Evolutionary conservation across 2,888 invertebrate species (phyloP), one percentile per base, ranked within the genome.

Genomic region (Sinohyriopsis cumingii): DNA sequence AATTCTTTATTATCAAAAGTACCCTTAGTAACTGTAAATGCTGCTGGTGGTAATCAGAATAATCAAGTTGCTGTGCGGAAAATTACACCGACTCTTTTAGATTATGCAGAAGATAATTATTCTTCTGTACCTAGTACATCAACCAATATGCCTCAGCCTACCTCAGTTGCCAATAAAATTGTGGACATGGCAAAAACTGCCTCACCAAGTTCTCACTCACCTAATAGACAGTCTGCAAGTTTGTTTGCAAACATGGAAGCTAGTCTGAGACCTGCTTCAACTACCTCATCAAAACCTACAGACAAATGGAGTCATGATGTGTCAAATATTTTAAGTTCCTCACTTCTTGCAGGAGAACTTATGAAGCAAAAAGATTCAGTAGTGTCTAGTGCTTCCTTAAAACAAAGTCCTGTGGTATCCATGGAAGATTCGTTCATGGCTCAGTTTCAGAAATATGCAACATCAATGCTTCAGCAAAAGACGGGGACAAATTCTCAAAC

Each of bases 401-500:
- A 68, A n/a, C 60, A 72, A 63, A 72, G 70, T 15, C 61, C 64
- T 55, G 28, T 57, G 59, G 72, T 63, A 64, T 73, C 71, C 15
- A 60, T 63, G n/a, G 71, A 70, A 55, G 71, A 65, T 61, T 67
- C 69, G 6, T 82, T 71, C 63, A 64, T 80, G 65, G 75, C 78
- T 33, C 80, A 81, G 69, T 82, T 79, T 78, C 76, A 80, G 65
- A 81, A 80, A 62, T 80, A 77, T 77, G 71, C 77, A 45, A 65
- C 63, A 5, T 67, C 70, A 59, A 19, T 63, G 45, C 24, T 25
- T 12, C 62, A 54, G 53, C 57, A 56, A 54, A 63, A 65, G 20
- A 65, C 63, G n/a, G 63, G 22, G 45, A 60, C 62, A n/a, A 62
- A 72, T n/a, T 12, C 64, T 12, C 55, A 55, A 24, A 55, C 55